Conservation (phyloP, 2,888 invertebrate species). For the Archips xylosteana region DNA sequence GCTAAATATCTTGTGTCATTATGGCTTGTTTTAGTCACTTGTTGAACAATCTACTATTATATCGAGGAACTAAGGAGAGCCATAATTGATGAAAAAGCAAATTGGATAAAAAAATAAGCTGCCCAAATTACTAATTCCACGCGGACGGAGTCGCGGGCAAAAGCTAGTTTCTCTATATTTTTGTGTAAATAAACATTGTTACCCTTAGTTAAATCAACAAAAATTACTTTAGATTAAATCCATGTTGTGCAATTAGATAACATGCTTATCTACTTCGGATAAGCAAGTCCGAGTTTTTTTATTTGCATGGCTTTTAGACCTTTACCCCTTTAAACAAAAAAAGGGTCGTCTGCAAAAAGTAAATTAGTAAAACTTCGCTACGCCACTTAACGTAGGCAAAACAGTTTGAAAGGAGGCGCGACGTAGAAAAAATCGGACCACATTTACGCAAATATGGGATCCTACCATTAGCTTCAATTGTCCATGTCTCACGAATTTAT, state of each 20-base stretch:
- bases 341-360: slow-evolving; percentile 62
- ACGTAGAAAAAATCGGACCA: slow-evolving; percentile 73
- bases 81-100: no score
- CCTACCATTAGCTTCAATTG: slow-evolving; percentile 50
- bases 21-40: no score
- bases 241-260: no score
- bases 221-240: not conserved
- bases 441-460: slow-evolving; percentile 61
- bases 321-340: slow-evolving; percentile 69
- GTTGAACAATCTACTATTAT: no score
- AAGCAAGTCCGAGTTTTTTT: not conserved
- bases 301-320: slow-evolving; percentile 51
- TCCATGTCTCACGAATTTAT: not conserved
- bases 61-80: no score
- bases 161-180: no score
- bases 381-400: slow-evolving; percentile 80
- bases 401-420: slow-evolving; percentile 78
- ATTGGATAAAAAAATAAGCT: no score
- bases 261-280: not conserved
- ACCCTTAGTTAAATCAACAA: no score
- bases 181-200: no score
- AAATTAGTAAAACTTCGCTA: slow-evolving; percentile 77
- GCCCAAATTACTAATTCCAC: no score
- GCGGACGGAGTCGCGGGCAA: no score
- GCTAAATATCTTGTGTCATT: no score